Percentiles rank a stretch among this genome's conserved stretches.
Conservation (phyloP, 2,888 invertebrate genomes). For the Osedax fenrisi region DNA sequence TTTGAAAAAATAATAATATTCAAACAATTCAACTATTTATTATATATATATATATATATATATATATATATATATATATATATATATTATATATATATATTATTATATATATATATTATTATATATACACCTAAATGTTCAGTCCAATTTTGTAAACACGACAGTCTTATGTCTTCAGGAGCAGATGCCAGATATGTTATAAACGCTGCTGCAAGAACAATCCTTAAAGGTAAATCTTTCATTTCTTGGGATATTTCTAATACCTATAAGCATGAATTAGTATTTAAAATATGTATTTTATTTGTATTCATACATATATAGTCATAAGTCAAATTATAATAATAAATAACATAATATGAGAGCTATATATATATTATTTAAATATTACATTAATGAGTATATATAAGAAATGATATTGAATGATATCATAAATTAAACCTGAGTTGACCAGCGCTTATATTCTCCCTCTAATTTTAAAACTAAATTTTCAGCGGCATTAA, state of each 20-base stretch:
- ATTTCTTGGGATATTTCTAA: constrained; percentile 51
- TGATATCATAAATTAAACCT: too few relatives aligned
- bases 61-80: too few relatives aligned
- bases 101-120: not conserved
- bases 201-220: constrained; percentile 66
- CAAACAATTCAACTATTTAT: too few relatives aligned
- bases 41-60: too few relatives aligned
- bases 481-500: constrained; percentile 66
- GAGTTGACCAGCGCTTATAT: constrained; percentile 71
- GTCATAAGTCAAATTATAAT: too few relatives aligned
- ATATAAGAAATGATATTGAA: too few relatives aligned
- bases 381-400: too few relatives aligned
- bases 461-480: constrained; percentile 78
- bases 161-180: constrained; percentile 61
- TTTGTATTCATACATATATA: too few relatives aligned
- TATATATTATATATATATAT: too few relatives aligned
- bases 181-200: constrained; percentile 64
- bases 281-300: too few relatives aligned
- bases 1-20: not conserved
- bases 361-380: too few relatives aligned
- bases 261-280: constrained; percentile 39
- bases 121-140: constrained; percentile 33
- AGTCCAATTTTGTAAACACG: constrained; percentile 51
- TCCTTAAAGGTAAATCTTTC: constrained; percentile 58
- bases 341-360: too few relatives aligned